Evolutionary conservation across 2,888 invertebrate genomes (phyloP), one percentile per base, ranked within the genome.

Genomic region (Hydriomena furcata): DNA sequence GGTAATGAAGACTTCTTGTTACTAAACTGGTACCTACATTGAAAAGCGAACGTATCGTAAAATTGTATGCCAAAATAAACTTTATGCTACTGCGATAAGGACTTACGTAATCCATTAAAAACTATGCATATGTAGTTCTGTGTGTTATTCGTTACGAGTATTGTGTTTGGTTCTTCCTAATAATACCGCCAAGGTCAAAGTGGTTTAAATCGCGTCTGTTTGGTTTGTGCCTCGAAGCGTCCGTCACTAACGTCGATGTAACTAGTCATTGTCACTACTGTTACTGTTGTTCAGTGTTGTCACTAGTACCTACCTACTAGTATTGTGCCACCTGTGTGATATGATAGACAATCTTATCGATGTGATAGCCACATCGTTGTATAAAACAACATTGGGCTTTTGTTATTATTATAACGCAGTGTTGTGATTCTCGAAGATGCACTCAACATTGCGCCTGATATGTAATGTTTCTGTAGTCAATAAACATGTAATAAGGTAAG

Each of bases 361-460:
- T 28, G 35, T 7, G 25, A 34, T 8, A 10, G 4, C 20, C n/a
- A 27, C 20, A 27, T 24, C n/a, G 20, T 7, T 28, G 20, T 21
- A 5, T 11, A 17, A 4, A 1, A 24, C n/a, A 31, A 31, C 13
- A 24, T 23, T 13, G 13, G 13, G 7, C 11, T 12, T 11, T 23
- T 11, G 11, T 30, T n/a, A 8, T n/a, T 3, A 24, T 13, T 40
- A 27, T 35, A 8, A 7, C 21, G 6, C 17, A 3, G 17, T 17
- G n/a, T n/a, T n/a, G n/a, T n/a, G n/a, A 12, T 42, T 40, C 35
- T 11, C 21, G 7, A 43, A 34, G 25, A 52, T 52, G 52, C n/a
- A 40, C 17, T 28, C 35, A 23, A 35, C 7, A 10, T 24, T 48
- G 1, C 47, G 52, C 6, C 30, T 47, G 3, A 10, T 44, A 11